Evolutionary conservation across 2,888 invertebrate genomes (phyloP).

Genomic region (Acronicta aceris): DNA sequence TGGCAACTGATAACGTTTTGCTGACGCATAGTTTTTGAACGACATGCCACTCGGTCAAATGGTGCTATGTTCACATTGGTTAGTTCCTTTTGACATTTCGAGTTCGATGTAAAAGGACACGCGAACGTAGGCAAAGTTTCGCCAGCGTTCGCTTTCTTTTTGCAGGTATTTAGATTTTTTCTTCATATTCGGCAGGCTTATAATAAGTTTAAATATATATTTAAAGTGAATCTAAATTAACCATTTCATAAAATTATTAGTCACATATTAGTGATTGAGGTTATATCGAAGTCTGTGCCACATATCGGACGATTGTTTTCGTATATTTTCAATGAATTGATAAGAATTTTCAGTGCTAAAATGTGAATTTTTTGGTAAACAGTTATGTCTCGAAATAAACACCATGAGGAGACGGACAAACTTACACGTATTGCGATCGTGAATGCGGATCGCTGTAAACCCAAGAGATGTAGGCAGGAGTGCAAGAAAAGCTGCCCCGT

Average conservation of each 20-base stretch:
- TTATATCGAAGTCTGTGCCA: slow-evolving; percentile 79
- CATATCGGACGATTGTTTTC: slow-evolving; percentile 71
- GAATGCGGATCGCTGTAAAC: slow-evolving; percentile 99
- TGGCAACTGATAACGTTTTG: too few species aligned
- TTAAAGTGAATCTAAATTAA: slow-evolving; percentile 28
- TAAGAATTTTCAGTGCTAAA: slow-evolving; percentile 42
- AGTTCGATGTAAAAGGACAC: slow-evolving; percentile 82
- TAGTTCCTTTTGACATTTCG: slow-evolving; percentile 83
- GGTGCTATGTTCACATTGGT: slow-evolving; percentile 58
- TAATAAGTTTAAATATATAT: slow-evolving; percentile 17
- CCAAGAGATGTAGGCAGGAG: slow-evolving; percentile 99
- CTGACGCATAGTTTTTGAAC: slow-evolving; percentile 32
- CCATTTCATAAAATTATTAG: slow-evolving; percentile 43
- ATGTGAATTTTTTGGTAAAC: slow-evolving; percentile 56
- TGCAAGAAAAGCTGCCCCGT: slow-evolving; percentile 99
- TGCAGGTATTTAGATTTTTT: slow-evolving; percentile 74
- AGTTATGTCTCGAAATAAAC: slow-evolving; percentile 90
- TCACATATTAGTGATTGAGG: slow-evolving; percentile 74
- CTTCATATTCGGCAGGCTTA: slow-evolving; percentile 22
- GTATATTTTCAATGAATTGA: slow-evolving; percentile 50
- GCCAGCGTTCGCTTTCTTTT: slow-evolving; percentile 83
- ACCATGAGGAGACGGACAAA: slow-evolving; percentile 95
- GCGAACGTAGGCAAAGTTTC: slow-evolving; percentile 85
- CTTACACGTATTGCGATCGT: slow-evolving; percentile 99
- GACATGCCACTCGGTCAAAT: slow-evolving; percentile 40